phyloP scores from a whole-genome alignment of 2,113 vertebrate species.

The Ictalurus furcatus region DNA sequence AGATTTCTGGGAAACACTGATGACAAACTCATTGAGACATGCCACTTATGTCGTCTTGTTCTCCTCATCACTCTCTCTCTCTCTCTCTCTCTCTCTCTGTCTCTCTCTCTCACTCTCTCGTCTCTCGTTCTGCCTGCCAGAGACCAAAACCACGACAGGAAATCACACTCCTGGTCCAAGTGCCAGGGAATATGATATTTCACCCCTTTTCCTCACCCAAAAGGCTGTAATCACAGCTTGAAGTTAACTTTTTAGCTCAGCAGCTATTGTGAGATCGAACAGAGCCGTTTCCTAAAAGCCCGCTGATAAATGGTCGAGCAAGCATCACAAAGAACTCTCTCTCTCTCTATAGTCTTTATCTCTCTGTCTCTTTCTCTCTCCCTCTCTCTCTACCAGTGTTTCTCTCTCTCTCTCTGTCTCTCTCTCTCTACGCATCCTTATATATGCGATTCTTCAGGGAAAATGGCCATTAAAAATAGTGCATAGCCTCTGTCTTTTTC shows the following conservation, averaged over 20 bases:
- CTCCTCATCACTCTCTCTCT: not conserved
- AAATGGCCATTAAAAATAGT: not conserved
- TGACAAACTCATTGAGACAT: constrained; percentile 19
- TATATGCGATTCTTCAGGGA: not conserved
- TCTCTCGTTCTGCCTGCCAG: not conserved
- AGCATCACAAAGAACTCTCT: constrained; percentile 18
- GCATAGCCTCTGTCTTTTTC: not conserved
- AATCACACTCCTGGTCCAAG: constrained; percentile 6
- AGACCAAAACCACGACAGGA: constrained; percentile 6
- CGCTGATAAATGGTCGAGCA: not conserved
- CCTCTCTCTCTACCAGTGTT: not conserved
- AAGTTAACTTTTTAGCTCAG: constrained; percentile 15
- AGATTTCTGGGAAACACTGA: constrained; percentile 38
- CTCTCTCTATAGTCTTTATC: constrained; percentile 22
- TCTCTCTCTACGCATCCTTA: not conserved
- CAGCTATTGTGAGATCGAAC: constrained; percentile 4
- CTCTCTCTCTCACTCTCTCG: not conserved
- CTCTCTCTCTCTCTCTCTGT: not conserved
- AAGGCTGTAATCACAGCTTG: constrained; percentile 24
- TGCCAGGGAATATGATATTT: constrained; percentile 27
- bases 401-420: constrained; percentile 7
- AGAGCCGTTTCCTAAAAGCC: constrained; percentile 25
- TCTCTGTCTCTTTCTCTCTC: not conserved
- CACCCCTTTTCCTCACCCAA: constrained; percentile 19
- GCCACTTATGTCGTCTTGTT: not conserved